Base-by-base conservation (phyloP, 2,888 invertebrate species). In the Zeuzera pyrina region DNA sequence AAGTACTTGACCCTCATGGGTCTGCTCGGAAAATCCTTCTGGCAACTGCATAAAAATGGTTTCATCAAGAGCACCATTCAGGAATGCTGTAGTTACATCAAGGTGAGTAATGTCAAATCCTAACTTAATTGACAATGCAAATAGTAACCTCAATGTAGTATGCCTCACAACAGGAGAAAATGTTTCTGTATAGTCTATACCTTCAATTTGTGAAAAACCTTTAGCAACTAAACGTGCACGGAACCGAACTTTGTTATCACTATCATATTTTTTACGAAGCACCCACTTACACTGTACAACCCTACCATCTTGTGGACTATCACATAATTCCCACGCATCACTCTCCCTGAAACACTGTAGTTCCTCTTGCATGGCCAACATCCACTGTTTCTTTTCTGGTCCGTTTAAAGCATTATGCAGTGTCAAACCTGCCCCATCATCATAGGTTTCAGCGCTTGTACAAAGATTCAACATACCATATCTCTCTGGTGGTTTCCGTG, bases 281-380 rank as follows among this genome's bases (percentile, higher is more conserved):
- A 43, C 35, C 38, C 41, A 41, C 31, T 36, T 38, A 21, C 37
- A 37, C 29, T 35, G 30, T 6, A 41, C 33, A 2, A 36, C 29
- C 6, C 13, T 36, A 12, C 30, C 29, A 7, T 16, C 31, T n/a
- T 21, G 11, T 14, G 33, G 32, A 21, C n/a, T n/a, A 28, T 36
- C 26, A 4, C 15, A 13, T 1, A 41, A 8, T 2, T 35, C 27
- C 34, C 38, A 38, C 1, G 38, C 32, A 15, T 29, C 15, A 32
- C 35, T 40, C 3, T 40, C 28, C 13, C 35, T 24, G 12, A 38
- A 35, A 6, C 29, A 34, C 24, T 35, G 23, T 15, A 35, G 14
- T 12, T 40, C 40, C 1, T 38, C 37, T 6, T 12, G 7, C 31
- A 40, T 31, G 1, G 37, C 40, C 4, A 7, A 6, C 16, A 8